phyloP scores from a whole-genome alignment of 2,797 vertebrate species.

The Rhinichthys osculus region DNA sequence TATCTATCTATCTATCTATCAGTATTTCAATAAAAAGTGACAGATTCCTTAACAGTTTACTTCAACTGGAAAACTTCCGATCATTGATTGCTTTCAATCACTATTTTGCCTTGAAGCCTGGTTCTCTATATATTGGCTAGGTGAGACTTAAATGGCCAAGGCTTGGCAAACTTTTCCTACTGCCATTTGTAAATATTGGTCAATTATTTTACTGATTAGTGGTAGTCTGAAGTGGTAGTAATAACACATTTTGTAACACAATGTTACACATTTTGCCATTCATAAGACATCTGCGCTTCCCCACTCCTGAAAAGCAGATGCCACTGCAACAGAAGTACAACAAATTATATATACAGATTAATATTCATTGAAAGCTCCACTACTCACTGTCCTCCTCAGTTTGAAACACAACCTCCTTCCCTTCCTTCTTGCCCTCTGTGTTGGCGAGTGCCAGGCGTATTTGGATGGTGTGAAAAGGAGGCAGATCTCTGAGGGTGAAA shows the following conservation, averaged over 20 bases:
- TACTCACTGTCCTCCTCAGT: conserved; percentile 95
- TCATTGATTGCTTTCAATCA: neutral
- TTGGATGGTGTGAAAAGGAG: conserved; percentile 87
- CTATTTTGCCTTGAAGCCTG: neutral
- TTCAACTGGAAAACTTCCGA: neutral
- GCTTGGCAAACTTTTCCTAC: neutral
- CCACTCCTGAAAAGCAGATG: neutral
- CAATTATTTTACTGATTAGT: neutral
- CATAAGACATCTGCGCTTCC: neutral
- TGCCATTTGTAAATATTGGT: neutral
- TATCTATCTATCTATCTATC: neutral
- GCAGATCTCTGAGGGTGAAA: conserved; percentile 89
- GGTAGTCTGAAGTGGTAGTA: neutral
- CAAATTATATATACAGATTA: conserved; percentile 21
- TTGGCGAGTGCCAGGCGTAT: conserved; percentile 88
- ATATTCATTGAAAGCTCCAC: neutral
- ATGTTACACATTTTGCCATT: neutral
- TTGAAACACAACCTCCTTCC: conserved; percentile 92
- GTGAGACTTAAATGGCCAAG: neutral
- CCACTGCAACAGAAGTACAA: neutral
- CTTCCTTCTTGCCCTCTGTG: conserved; percentile 93
- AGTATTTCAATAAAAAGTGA: too few relatives aligned
- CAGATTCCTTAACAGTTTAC: neutral
- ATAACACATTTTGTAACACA: neutral
- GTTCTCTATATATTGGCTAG: neutral